Conservation (phyloP, 2,113 vertebrate genomes). For the Phyllostomus discolor region DNA sequence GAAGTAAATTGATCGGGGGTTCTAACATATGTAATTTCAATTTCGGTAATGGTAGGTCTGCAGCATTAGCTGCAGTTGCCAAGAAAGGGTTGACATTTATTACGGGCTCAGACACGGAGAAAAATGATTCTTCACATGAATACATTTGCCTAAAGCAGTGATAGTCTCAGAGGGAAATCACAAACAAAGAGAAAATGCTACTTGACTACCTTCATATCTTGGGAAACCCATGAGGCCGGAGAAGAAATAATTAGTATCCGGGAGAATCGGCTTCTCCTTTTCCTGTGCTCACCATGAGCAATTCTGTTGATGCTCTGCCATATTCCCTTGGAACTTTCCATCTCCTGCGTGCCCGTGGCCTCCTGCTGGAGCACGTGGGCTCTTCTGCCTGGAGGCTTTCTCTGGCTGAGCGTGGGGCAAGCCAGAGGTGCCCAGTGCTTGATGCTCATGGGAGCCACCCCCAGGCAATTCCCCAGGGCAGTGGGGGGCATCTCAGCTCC, state of each 20-base stretch:
- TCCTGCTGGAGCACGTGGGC: neutral
- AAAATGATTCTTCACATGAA: conserved; percentile 66
- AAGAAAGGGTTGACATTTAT: conserved; percentile 56
- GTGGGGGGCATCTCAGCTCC: neutral
- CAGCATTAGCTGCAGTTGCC: conserved; percentile 1
- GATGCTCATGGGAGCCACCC: neutral
- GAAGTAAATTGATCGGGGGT: conserved; percentile 53
- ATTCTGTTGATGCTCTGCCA: neutral
- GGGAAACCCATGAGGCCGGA: neutral
- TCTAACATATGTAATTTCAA: conserved; percentile 54
- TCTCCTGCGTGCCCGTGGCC: neutral
- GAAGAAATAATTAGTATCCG: conserved; percentile 37
- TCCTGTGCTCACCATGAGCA: neutral
- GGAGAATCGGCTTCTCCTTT: neutral
- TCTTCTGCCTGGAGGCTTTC: neutral
- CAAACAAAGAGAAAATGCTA: conserved; percentile 57
- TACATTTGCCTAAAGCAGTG: conserved; percentile 65
- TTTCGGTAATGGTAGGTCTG: conserved; percentile 46
- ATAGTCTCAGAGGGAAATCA: conserved; percentile 47
- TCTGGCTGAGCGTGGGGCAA: neutral
- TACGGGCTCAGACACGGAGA: conserved; percentile 43
- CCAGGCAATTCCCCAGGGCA: neutral
- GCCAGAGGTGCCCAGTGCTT: too few species aligned
- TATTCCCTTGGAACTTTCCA: neutral
- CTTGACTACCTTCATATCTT: neutral